Conservation (phyloP, 2,888 invertebrate genomes). For the Cancer borealis region DNA sequence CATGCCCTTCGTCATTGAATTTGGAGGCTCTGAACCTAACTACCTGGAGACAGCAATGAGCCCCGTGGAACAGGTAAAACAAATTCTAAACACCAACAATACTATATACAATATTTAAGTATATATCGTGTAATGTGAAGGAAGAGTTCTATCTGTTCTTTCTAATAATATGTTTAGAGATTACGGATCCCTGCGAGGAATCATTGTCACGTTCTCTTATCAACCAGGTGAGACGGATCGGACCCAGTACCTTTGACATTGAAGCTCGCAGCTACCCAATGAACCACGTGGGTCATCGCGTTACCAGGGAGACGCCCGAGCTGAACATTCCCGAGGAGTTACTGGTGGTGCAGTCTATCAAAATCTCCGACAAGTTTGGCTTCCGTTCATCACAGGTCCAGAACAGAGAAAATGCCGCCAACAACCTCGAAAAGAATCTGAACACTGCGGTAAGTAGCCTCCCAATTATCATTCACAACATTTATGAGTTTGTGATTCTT, state of each 20-base stretch:
- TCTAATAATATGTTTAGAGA: not conserved
- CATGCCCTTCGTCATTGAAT: conserved; percentile 78
- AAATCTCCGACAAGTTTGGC: conserved; percentile 93
- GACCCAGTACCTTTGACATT: conserved; percentile 9
- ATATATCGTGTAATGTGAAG: not conserved
- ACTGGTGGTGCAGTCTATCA: conserved; percentile 92
- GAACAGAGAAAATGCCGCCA: conserved; percentile 51
- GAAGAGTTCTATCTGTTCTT: not conserved
- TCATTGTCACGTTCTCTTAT: not conserved
- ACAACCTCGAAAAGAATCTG: conserved; percentile 52
- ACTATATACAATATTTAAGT: too few species aligned
- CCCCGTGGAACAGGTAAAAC: conserved; percentile 31
- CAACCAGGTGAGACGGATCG: conserved; percentile 36
- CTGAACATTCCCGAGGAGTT: conserved; percentile 85
- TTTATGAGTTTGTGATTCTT: not conserved
- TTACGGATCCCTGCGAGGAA: not conserved
- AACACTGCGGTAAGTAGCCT: conserved; percentile 52
- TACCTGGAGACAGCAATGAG: not conserved
- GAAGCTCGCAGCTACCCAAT: not conserved
- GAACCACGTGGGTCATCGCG: not conserved
- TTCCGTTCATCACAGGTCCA: conserved; percentile 63
- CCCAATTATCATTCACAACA: not conserved
- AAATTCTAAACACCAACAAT: not conserved
- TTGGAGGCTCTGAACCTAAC: conserved; percentile 80
- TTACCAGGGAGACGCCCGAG: conserved; percentile 67